Evolutionary conservation across 2,113 vertebrate species (phyloP).

Genomic region (Athene noctua): DNA sequence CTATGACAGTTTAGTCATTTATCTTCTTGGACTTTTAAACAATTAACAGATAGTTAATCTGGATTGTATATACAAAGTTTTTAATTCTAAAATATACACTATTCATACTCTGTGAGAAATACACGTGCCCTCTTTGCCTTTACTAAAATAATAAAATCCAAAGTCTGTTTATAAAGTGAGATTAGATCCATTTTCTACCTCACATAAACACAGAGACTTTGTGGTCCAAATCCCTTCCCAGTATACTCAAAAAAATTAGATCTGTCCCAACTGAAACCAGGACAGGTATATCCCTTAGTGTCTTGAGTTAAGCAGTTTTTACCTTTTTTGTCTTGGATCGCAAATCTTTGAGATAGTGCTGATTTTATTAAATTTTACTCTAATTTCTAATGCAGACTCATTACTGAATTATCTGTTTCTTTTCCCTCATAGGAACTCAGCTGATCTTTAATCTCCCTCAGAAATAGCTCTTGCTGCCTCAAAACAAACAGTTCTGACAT

Average conservation of each 20-base stretch:
- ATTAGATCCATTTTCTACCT: not conserved
- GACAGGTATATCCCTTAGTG: not conserved
- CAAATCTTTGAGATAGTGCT: not conserved
- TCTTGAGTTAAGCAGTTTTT: not conserved
- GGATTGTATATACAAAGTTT: not conserved
- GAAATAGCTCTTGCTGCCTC: not conserved
- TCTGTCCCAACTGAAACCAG: too few species aligned
- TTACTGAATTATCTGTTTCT: not conserved
- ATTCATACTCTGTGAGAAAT: not conserved
- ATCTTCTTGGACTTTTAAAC: not conserved
- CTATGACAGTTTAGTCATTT: not conserved
- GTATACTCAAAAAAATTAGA: not conserved
- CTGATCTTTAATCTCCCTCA: constrained; percentile 34
- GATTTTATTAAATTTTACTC: not conserved
- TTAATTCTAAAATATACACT: not conserved
- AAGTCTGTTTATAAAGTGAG: not conserved
- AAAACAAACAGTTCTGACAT: constrained; percentile 51
- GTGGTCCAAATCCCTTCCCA: not conserved
- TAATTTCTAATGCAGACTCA: not conserved
- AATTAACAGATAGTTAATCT: not conserved
- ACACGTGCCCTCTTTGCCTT: not conserved
- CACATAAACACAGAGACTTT: not conserved
- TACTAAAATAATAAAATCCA: not conserved
- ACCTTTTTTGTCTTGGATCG: not conserved
- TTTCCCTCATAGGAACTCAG: not conserved